Evolutionary conservation across 2,797 vertebrate species (phyloP), one percentile per base, ranked within the genome.

Genomic region (Lates japonicus): DNA sequence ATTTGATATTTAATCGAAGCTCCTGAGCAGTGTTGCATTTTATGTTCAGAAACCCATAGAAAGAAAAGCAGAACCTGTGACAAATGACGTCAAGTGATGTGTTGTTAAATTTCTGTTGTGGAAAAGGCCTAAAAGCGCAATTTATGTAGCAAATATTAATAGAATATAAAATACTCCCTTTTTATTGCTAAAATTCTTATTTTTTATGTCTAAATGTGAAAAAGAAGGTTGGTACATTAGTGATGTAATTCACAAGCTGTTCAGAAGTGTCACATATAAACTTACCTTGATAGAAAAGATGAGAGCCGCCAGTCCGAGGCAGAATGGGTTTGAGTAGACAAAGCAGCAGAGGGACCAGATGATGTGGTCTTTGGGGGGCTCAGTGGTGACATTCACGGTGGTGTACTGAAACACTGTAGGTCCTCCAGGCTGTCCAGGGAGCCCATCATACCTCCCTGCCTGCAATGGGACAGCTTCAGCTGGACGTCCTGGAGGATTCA

Each of bases 261-360:
- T 31, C 33, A 7, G 12, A 63, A 25, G 6, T 12, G 31, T 16
- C 0, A 0, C 37, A 2, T 11, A 9, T 2, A 11, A 52, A 78
- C 61, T 82, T 19, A 92, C 90, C 86, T 82, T 90, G 70, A 90
- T 8, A 0, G 90, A 90, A 52, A 1, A 61, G 35, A 85, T 72
- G 7, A 91, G 52, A 19, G 90, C 90, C 0, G 46, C 68, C 63
- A 90, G 70, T 44, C 90, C 87, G 1, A 90, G 78, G 55, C 84
- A 88, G 25, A 0, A 80, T 0, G 25, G 37, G 61, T 89, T 89
- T 1, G 0, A 1, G 2, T 85, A 54, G 17, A 22, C 0, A 0
- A 88, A 76, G 55, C 11, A 35, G 48, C 1, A 61, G 33, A 92
- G n/a, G 6, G 88, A 90, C 87, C 88, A 91, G 74, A 89, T 48